Evolutionary conservation across 2,797 vertebrate genomes (phyloP).

Genomic region (Oreochromis mossambicus): DNA sequence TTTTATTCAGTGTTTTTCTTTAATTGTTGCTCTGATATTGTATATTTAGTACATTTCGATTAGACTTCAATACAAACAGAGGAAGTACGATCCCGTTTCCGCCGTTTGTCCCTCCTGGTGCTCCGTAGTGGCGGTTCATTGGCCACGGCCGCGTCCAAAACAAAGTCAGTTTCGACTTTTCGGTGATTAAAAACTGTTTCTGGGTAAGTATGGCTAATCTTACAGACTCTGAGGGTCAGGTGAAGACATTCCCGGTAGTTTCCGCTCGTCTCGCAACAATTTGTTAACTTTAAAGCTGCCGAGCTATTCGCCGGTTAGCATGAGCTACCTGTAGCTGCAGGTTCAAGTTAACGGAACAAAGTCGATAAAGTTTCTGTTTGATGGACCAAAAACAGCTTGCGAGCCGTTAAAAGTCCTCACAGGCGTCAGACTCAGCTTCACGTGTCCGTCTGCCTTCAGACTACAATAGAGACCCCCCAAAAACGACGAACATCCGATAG

Average conservation of each 20-base stretch:
- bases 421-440: background rate
- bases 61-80: background rate
- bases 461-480: background rate
- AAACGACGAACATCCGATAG: background rate
- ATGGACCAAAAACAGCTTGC: background rate
- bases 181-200: background rate
- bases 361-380: background rate
- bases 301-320: constrained; percentile 2
- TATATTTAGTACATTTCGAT: background rate
- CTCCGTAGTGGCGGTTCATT: constrained; percentile 58
- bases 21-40: background rate
- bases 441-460: background rate
- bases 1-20: background rate
- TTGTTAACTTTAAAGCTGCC: constrained; percentile 18
- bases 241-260: background rate
- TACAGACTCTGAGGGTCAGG: rapidly evolving
- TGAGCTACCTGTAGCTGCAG: background rate
- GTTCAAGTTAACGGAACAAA: background rate
- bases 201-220: background rate
- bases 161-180: background rate
- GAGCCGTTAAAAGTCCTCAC: background rate
- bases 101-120: background rate
- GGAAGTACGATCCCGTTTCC: background rate
- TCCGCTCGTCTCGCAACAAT: rapidly evolving
- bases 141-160: background rate